These are phyloP conservation scores for Ceriagrion tenellum DNA, from an alignment of 2,888 invertebrate species.

Conservation along the genomic window DNA sequence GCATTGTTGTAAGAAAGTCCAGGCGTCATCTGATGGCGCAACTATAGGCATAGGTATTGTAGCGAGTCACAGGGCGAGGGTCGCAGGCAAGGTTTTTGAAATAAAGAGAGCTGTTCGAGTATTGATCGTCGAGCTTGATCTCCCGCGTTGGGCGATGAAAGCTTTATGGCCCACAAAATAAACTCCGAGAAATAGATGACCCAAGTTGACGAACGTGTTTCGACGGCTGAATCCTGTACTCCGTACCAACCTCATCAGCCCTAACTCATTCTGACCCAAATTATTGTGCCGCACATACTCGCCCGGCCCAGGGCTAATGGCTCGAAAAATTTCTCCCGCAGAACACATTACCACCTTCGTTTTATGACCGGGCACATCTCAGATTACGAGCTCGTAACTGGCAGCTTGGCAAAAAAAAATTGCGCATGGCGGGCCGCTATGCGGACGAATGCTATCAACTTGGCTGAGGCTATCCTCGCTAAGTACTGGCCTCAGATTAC, in stretches of 20 bases:
- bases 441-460: not conserved
- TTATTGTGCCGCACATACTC: not conserved
- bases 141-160: slow-evolving; percentile 1
- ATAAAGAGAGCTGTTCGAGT: slow-evolving; percentile 32
- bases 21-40: not conserved
- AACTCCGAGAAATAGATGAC: not conserved
- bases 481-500: not conserved
- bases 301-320: not conserved
- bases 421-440: not conserved
- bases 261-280: not conserved
- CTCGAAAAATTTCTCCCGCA: not conserved
- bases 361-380: too few relatives aligned
- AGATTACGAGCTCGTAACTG: not conserved
- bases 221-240: not conserved
- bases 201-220: not conserved
- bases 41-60: not conserved
- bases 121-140: slow-evolving; percentile 21
- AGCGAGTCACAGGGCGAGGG: not conserved
- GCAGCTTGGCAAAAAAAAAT: too few relatives aligned
- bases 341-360: too few relatives aligned
- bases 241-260: not conserved
- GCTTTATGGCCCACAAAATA: slow-evolving; percentile 2
- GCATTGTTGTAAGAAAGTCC: not conserved
- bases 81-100: not conserved
- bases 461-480: not conserved